These are phyloP conservation scores for Thymelicus acteon DNA, from an alignment of 2,888 invertebrate genomes.

Conservation along the genomic window DNA sequence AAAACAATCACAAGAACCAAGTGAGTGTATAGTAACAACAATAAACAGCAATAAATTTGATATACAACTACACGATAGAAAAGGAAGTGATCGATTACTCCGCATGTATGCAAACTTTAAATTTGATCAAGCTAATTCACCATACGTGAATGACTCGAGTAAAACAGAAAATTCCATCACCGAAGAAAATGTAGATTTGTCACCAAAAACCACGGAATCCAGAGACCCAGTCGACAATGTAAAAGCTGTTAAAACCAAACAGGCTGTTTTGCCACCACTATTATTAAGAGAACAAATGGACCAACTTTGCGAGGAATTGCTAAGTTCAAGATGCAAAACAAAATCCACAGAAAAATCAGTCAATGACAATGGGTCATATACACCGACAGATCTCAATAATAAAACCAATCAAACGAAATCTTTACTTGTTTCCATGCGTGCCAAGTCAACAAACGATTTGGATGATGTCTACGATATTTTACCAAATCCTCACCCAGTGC, in stretches of 20 bases:
- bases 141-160: neutral
- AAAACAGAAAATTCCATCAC: neutral
- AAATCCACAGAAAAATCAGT: neutral
- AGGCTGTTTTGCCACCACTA: neutral
- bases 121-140: neutral
- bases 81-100: neutral
- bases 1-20: neutral
- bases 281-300: neutral
- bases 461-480: constrained; percentile 8
- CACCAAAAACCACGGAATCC: neutral
- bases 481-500: neutral
- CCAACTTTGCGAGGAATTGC: neutral
- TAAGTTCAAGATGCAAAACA: neutral
- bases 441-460: neutral
- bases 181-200: neutral
- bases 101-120: neutral
- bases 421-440: neutral
- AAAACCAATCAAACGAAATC: neutral
- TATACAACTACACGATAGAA: neutral
- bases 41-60: neutral
- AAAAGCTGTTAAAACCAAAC: neutral
- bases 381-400: neutral
- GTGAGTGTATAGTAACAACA: neutral
- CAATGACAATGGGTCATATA: neutral
- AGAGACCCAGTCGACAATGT: neutral